Base-by-base conservation (phyloP, 2,797 vertebrate genomes). In the Tinamus major region DNA sequence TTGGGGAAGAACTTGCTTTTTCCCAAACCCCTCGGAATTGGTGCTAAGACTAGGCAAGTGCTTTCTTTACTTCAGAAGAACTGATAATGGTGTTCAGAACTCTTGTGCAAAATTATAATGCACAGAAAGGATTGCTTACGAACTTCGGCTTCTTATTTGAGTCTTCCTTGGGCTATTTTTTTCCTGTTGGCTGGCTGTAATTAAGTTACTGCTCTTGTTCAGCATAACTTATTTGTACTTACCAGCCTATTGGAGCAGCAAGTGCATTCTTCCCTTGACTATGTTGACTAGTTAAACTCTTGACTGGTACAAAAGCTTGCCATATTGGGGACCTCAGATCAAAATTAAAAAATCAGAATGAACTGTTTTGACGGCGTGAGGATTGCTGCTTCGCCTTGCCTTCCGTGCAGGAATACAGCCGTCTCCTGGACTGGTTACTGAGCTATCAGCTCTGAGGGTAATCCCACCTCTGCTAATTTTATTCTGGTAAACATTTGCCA, bases 401-500 rank as follows among this genome's bases (percentile, higher is more conserved):
- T 1, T 42, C 56, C 42, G 55, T 55, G 35, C 58, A 17, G 42
- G 24, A 65, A 29, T 16, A 42, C 31, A 56, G 19, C 61, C 46
- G 68, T 44, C 56, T 75, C 42, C 74, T 17, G 16, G 68, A 8
- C 16, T 33, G 31, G 44, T 44, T 70, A 59, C n/a, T 49, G 49
- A 62, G 39, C 39, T 44, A 39, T 75, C 48, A 51, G 37, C 56
- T 92, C 74, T 13, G 62, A 63, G 49, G 48, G 27, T 44, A 41
- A 53, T 58, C 42, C 15, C 62, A 63, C 48, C 14, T 11, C 35
- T 23, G 26, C 35, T 13, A 6, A 27, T 51, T 46, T 35, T 23
- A 8, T 51, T n/a, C 29, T 0, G 1, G 14, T 42, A 8, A 5
- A 18, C 27, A 7, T 5, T 8, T 58, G 35, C 56, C 68, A 8